Conservation (phyloP, 2,797 vertebrate species). For the Labeo calbasu region DNA sequence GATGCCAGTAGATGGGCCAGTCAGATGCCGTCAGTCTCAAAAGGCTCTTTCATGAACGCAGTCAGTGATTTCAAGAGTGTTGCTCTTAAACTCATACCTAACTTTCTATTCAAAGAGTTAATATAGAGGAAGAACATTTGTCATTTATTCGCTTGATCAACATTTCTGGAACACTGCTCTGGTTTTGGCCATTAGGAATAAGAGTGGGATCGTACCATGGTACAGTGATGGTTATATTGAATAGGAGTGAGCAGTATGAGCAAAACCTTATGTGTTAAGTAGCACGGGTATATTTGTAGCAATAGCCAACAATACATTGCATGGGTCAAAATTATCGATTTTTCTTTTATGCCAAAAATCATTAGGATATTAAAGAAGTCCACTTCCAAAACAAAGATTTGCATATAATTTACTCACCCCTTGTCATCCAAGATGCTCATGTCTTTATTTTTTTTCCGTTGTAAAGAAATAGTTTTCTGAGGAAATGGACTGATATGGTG, state of each 20-base stretch:
- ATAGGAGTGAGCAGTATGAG: background rate
- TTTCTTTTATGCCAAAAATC: no score
- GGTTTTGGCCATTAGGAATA: background rate
- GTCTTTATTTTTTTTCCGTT: no score
- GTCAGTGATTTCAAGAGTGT: slow-evolving; percentile 68
- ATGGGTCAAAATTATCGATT: no score
- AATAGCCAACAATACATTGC: no score
- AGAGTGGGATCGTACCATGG: background rate
- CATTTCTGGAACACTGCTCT: background rate
- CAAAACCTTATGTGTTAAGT: background rate
- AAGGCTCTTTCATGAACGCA: slow-evolving; percentile 73
- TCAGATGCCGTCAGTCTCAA: slow-evolving; percentile 67
- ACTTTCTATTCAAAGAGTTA: background rate
- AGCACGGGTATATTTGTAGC: no score
- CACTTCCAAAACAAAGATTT: no score
- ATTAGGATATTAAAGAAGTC: no score
- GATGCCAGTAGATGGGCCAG: slow-evolving; percentile 52
- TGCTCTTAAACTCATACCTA: slow-evolving; percentile 32
- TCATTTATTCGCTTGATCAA: background rate
- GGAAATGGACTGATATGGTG: no score
- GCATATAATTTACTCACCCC: no score
- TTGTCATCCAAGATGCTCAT: no score
- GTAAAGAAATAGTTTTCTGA: no score
- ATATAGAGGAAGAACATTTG: background rate
- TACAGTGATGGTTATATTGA: background rate